Conservation (phyloP, 2,888 invertebrate species). For the Andrena marginata region DNA sequence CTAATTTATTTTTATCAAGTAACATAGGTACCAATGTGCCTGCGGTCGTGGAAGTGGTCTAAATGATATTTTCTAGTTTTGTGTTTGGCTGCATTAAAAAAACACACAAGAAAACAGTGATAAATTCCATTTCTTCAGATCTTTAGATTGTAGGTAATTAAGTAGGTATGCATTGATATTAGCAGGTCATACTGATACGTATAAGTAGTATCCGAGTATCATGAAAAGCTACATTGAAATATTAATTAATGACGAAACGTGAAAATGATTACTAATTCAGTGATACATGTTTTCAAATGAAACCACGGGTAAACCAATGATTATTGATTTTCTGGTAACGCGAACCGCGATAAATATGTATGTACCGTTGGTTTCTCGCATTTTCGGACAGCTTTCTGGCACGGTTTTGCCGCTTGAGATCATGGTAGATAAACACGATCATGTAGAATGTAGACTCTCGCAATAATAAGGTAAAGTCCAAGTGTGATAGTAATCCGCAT, state of each 20-base stretch:
- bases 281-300: conserved; percentile 67
- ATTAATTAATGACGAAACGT: not conserved
- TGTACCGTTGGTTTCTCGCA: conserved; percentile 44
- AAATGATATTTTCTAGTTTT: no score
- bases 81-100: no score
- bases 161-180: no score
- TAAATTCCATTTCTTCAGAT: no score
- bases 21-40: not conserved
- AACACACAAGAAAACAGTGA: no score
- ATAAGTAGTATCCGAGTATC: not conserved
- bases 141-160: no score
- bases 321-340: conserved; percentile 45
- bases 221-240: not conserved
- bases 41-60: no score
- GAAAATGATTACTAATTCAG: conserved; percentile 29
- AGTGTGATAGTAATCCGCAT: not conserved
- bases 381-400: conserved; percentile 52
- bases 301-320: conserved; percentile 45
- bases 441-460: not conserved
- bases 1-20: not conserved
- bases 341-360: conserved; percentile 38
- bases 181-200: no score
- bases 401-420: conserved; percentile 18
- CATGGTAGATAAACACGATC: not conserved
- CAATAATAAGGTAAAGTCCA: not conserved